Base-by-base conservation (phyloP, 2,113 vertebrate genomes). In the Mobula hypostoma region DNA sequence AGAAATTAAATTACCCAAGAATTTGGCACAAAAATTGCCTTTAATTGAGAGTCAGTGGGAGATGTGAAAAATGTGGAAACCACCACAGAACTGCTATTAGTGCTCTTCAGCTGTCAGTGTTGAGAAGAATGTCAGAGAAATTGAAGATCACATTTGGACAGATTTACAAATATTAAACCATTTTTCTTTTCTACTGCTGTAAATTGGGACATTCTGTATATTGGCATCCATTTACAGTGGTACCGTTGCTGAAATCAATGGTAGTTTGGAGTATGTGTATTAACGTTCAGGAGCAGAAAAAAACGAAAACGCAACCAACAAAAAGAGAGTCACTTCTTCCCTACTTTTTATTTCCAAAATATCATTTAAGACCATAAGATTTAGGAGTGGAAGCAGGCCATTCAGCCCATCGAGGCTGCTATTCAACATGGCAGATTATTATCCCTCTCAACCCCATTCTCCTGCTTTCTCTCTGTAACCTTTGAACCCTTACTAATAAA, bases 1-100 rank as follows among this genome's bases (percentile, higher is more conserved):
- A 74, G 24, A 74, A 72, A 93, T 74, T 93, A 93, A 93, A 93
- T 93, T 93, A 93, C 21, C 19, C 24, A 93, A 93, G 36, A 76
- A 48, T 93, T 56, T 93, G 36, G 91, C 70, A 76, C 91, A 93
- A 40, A 88, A 68, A 76, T 74, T 74, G 68, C 61, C 70, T 56
- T 93, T 93, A 93, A 76, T 76, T 74, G 91, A 93, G 36, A 72
- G 48, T 74, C 11, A 56, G 70, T 56, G 48, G 70, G 19, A 5
- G 36, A 15, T 76, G 91, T 40, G 9, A 93, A 74, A 93, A 74
- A 72, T 90, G 66, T 27, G 12, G 29, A 83, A 83, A n/a, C 63
- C 63, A 2, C 29, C 7, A 32, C 56, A 29, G 48, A 27, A 19
- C 29, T 90, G 87, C 61, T 7, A 11, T 72, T 70, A 92, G 66